A percentile compares a stretch with the other conserved stretches of the same genome.
phyloP scores from a whole-genome alignment of 2,797 vertebrate species.

The Spondyliosoma cantharus region DNA sequence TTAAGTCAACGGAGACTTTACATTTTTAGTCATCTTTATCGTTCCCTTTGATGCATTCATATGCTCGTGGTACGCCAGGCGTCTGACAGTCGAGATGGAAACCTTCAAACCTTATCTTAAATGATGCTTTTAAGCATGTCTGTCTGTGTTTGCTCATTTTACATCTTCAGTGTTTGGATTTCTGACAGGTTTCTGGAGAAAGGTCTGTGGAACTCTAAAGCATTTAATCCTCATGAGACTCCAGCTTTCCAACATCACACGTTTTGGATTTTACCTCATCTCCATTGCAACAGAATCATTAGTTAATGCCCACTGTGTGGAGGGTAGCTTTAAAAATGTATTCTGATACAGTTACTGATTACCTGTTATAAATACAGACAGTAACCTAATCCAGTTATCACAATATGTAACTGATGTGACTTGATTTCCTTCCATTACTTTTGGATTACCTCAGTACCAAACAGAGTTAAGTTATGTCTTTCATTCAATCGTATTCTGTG shows the following conservation, averaged over 20 bases:
- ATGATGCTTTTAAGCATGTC: not conserved
- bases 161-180: not conserved
- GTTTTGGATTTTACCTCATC: not conserved
- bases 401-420: too few species aligned
- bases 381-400: too few species aligned
- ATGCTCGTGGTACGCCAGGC: not conserved
- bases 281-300: not conserved
- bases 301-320: not conserved
- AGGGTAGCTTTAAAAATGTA: too few species aligned
- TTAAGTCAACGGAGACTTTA: slow-evolving; percentile 9
- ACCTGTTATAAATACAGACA: too few species aligned
- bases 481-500: too few species aligned
- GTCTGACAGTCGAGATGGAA: not conserved
- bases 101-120: not conserved
- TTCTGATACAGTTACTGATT: too few species aligned
- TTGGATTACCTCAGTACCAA: too few species aligned
- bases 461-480: too few species aligned
- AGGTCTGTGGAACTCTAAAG: not conserved
- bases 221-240: not conserved
- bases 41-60: slow-evolving; percentile 2
- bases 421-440: too few species aligned
- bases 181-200: not conserved
- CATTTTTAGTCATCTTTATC: not conserved
- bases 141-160: not conserved
- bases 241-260: not conserved